Evolutionary conservation across 2,888 invertebrate species (phyloP).

Genomic region (Doris montereyensis): DNA sequence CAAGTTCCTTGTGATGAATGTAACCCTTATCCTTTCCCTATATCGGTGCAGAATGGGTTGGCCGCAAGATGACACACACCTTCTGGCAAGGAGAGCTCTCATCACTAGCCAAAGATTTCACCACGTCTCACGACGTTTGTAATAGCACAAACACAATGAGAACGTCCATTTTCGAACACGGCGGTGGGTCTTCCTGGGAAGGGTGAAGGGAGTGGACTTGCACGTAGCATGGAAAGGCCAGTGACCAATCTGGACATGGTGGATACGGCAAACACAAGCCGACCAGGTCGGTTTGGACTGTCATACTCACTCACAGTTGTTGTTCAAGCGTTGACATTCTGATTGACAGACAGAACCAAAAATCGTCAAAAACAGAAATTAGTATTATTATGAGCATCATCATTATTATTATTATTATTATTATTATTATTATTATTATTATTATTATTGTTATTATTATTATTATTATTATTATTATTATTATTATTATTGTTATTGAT

Average conservation of each 20-base stretch:
- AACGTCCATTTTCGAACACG: constrained; percentile 60
- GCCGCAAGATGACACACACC: constrained; percentile 69
- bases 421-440: too few species aligned
- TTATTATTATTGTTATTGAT: too few species aligned
- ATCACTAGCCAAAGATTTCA: constrained; percentile 64
- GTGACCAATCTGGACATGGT: constrained; percentile 51
- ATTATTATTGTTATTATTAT: too few species aligned
- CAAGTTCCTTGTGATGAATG: too few species aligned
- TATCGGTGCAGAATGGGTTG: constrained; percentile 70
- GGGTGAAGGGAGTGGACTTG: constrained; percentile 59
- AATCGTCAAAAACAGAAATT: too few species aligned
- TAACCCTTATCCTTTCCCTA: too few species aligned
- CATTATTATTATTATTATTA: too few species aligned
- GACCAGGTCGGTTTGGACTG: constrained; percentile 50
- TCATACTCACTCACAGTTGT: neutral
- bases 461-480: too few species aligned
- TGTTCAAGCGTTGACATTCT: too few species aligned
- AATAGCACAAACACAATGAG: constrained; percentile 52
- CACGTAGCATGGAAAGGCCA: constrained; percentile 53
- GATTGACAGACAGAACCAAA: too few species aligned
- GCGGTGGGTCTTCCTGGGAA: constrained; percentile 61
- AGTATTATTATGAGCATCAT: too few species aligned
- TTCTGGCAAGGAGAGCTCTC: constrained; percentile 71
- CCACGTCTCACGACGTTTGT: constrained; percentile 53
- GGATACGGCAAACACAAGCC: constrained; percentile 48